Base-by-base conservation (phyloP, 2,113 vertebrate genomes). In the Nycticebus coucang region DNA sequence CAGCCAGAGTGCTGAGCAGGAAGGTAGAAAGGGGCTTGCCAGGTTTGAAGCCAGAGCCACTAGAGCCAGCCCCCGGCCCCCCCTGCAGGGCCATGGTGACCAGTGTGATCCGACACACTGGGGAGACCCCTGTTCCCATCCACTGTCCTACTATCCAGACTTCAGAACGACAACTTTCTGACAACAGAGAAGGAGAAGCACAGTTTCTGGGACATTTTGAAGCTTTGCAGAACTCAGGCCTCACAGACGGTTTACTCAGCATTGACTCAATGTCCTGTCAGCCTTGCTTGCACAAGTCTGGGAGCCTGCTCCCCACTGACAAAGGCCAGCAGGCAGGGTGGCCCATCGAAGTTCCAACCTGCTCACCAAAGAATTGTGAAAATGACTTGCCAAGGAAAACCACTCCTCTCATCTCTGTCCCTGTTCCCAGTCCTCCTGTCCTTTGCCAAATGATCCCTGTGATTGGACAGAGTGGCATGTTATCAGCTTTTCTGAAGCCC, bases 371-470 rank as follows among this genome's bases (percentile, higher is more conserved):
- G 97, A 98, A 95, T 35, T 95, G 74, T 33, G 98, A 98, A 35
- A 98, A 77, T 13, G 96, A 98, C 95, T 96, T 95, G 96, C 98
- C 97, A 81, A 98, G 98, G 96, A 97, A 97, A 83, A 81, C 97
- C 35, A 74, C 97, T 62, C 98, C 98, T 0, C 96, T 98, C 87
- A 96, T 98, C 13, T 97, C 98, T n/a, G 94, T 98, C 59, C 98
- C 99, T 0, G 97, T 98, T 94, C 97, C 99, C 26, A 98, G 98
- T 26, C 96, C 99, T 13, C 99, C 99, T 0, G 97, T 99, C 77
- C 98, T 99, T 92, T 99, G 99, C 98, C 99, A 99, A 60, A 99
- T 99, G 96, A 99, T 99, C 97, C 99, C 99, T 2, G 95, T 99
- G 69, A 98, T 98, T 11, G 98, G 99, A 92, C 99, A 98, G 66